Conservation (phyloP, 2,888 invertebrate species). For the Pelosia muscerda region DNA sequence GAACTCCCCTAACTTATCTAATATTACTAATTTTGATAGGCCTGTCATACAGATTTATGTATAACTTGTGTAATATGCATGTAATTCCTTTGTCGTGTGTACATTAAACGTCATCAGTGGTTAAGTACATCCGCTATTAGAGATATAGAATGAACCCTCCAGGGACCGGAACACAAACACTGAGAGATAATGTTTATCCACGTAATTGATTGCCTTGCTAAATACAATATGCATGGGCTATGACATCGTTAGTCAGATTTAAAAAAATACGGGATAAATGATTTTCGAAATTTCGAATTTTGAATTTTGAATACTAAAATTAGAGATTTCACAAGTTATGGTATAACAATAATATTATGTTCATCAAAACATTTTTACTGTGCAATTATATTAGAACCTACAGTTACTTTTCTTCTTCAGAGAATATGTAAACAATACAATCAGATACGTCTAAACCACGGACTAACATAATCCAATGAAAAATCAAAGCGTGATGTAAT, state of each 20-base stretch:
- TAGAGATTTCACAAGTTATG: no score
- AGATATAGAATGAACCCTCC: conserved; percentile 16
- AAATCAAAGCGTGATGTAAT: conserved; percentile 34
- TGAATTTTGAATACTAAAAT: no score
- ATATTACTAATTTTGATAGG: not conserved
- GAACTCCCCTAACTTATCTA: no score
- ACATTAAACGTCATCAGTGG: not conserved
- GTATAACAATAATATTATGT: no score
- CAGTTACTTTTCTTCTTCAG: not conserved
- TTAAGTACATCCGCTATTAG: conserved; percentile 2
- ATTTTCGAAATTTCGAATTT: no score
- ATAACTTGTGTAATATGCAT: not conserved
- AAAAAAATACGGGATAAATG: not conserved
- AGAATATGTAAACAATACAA: not conserved
- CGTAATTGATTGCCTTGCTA: conserved; percentile 29
- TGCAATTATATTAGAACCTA: not conserved
- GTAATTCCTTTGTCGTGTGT: not conserved
- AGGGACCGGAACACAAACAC: conserved; percentile 29
- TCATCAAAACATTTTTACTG: not conserved
- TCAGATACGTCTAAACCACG: not conserved
- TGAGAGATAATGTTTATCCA: conserved; percentile 43
- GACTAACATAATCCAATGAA: conserved; percentile 10
- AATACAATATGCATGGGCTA: conserved; percentile 23
- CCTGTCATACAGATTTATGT: not conserved
- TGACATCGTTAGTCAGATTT: conserved; percentile 33